Base-by-base conservation (phyloP, 2,888 invertebrate genomes). In the Lacanobia oleracea region DNA sequence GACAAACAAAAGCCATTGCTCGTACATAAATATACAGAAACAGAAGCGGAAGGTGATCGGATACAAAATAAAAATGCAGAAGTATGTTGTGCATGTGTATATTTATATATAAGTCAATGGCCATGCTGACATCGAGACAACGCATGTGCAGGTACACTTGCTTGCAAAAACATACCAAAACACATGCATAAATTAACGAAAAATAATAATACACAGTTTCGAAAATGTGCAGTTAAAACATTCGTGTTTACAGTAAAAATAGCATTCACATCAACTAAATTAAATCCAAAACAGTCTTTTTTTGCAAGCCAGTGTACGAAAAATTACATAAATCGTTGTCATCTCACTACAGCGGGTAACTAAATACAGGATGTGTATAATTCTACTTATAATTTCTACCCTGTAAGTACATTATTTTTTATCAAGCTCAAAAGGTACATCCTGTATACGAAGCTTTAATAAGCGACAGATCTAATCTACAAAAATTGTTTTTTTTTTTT, bases 41-140 rank as follows among this genome's bases (percentile, higher is more conserved):
- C 62, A 68, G 67, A 84, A 87, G 81, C 84, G 72, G 88, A 81
- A 81, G 86, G 82, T 64, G 72, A 75, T 75, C 37, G 80, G 82
- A 78, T 73, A 72, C 57, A 70, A 93, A 94, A 94, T 93, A 94
- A 94, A 95, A 95, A 93, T 91, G 88, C 92, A 84, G 84, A 88
- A 82, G 84, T 82, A 86, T 68, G 77, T 81, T 88, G 82, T 86
- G 83, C 84, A 91, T 87, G 91, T 91, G 91, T 94, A 94, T 95
- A 94, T 94, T 94, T 86, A 93, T 90, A 92, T 92, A 92, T 91
- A 92, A 92, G 90, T 93, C 94, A 95, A 95, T 94, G 95, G 95
- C 95, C 92, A 86, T 93, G 94, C 90, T 92, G 82, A 90, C 77
- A 83, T 73, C 67, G 56, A 83, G 37, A 61, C 61, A 79, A 72